These are phyloP conservation scores for Channa maculata DNA, from an alignment of 2,113 vertebrate genomes.

Conservation along the genomic window DNA sequence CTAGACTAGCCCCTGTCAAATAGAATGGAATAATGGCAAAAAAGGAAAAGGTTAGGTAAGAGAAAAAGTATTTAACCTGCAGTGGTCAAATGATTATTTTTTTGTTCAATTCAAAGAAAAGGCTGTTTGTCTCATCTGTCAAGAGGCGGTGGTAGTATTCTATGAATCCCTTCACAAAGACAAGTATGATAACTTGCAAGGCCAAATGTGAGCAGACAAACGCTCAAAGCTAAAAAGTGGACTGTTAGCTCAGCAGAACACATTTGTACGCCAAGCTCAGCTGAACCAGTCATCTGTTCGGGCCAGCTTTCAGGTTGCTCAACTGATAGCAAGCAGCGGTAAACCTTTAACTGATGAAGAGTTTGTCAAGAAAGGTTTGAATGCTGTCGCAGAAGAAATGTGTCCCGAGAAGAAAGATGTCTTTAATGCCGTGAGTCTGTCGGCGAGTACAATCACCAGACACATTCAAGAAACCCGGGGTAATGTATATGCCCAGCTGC, in stretches of 20 bases:
- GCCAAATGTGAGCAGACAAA: constrained; percentile 40
- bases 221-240: constrained; percentile 33
- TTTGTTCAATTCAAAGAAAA: constrained; percentile 43
- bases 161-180: constrained; percentile 41
- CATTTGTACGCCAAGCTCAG: constrained; percentile 13
- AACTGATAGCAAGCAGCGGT: no score
- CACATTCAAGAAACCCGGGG: no score
- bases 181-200: constrained; percentile 33
- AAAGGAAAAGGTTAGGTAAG: constrained; percentile 18
- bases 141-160: constrained; percentile 27
- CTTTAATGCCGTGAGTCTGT: constrained; percentile 26
- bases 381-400: constrained; percentile 23
- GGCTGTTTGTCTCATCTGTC: constrained; percentile 43
- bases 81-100: constrained; percentile 33
- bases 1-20: not conserved
- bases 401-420: constrained; percentile 29
- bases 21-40: constrained; percentile 3
- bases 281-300: constrained; percentile 11
- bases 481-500: no score
- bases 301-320: constrained; percentile 20
- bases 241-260: not conserved
- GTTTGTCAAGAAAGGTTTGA: constrained; percentile 12
- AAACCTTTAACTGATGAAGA: no score
- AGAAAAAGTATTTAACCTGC: constrained; percentile 10
- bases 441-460: not conserved